phyloP scores from a whole-genome alignment of 1,140 invertebrate genomes.

The Telenomus remus region DNA sequence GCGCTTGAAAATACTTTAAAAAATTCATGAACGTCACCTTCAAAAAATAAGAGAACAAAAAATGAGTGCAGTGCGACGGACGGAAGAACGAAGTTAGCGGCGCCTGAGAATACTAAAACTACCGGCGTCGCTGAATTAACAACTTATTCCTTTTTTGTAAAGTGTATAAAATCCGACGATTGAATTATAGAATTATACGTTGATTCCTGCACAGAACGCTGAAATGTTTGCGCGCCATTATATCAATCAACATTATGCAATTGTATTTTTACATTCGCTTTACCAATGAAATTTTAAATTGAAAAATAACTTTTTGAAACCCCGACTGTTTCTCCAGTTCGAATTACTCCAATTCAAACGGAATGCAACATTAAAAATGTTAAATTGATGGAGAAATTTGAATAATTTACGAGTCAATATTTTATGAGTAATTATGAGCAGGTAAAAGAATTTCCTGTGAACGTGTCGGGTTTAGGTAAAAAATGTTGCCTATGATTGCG shows the following conservation, averaged over 20 bases:
- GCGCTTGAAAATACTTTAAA: constrained; percentile 38
- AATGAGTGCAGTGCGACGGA: constrained; percentile 20
- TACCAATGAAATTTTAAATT: no score
- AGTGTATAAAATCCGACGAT: constrained; percentile 41
- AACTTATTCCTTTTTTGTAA: constrained; percentile 39
- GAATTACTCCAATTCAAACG: no score
- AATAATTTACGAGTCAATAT: no score
- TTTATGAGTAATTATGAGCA: no score
- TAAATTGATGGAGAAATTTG: no score
- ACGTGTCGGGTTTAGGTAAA: no score
- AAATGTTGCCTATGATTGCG: no score
- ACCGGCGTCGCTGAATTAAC: constrained; percentile 39
- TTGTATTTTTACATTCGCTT: no score
- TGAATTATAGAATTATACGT: constrained; percentile 31
- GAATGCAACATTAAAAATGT: no score
- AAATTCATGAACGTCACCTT: constrained; percentile 38
- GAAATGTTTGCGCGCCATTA: constrained; percentile 23
- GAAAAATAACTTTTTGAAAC: no score
- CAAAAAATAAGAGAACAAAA: constrained; percentile 23
- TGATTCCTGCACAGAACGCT: not conserved
- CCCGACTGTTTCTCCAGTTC: no score
- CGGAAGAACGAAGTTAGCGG: constrained; percentile 31
- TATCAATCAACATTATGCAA: constrained; percentile 23
- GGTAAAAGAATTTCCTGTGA: not conserved
- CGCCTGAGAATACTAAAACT: constrained; percentile 32